phyloP scores from a whole-genome alignment of 2,113 vertebrate genomes.

The Hippocampus abdominalis region DNA sequence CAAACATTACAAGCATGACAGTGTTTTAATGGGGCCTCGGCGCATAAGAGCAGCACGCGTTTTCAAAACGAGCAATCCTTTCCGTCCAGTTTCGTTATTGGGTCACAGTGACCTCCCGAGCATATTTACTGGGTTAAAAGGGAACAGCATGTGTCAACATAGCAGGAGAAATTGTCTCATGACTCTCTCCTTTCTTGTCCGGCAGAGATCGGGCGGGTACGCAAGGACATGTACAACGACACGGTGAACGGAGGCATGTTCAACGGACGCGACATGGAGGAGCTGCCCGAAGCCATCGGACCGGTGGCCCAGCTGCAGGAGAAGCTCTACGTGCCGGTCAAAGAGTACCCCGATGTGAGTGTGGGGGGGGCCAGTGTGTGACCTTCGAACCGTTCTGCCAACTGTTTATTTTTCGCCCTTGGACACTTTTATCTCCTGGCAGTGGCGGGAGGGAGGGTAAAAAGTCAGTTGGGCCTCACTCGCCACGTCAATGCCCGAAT shows the following conservation, averaged over 20 bases:
- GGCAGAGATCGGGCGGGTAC: conserved; percentile 95
- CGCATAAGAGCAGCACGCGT: neutral
- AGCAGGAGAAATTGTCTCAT: neutral
- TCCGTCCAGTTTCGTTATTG: neutral
- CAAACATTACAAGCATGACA: conserved; percentile 35
- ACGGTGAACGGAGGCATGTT: conserved; percentile 92
- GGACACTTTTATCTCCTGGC: conserved; percentile 31
- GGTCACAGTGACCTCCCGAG: neutral
- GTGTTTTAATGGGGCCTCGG: neutral
- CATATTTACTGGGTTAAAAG: neutral
- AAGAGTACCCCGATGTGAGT: conserved; percentile 99
- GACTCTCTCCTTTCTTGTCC: neutral
- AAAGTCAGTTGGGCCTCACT: conserved; percentile 9
- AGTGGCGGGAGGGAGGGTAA: conserved; percentile 12
- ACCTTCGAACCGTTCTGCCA: conserved; percentile 24
- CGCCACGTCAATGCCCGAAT: neutral
- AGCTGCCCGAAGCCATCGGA: conserved; percentile 91
- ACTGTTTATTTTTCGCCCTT: conserved; percentile 42
- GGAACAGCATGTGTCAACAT: neutral
- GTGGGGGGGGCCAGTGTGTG: conserved; percentile 28
- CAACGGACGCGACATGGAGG: conserved; percentile 88
- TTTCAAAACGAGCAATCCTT: neutral
- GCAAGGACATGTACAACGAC: conserved; percentile 99
- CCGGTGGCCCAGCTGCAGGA: conserved; percentile 97
- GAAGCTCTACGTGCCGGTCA: conserved; percentile 98